phyloP scores from a whole-genome alignment of 2,797 vertebrate species.

The Merluccius polli region DNA sequence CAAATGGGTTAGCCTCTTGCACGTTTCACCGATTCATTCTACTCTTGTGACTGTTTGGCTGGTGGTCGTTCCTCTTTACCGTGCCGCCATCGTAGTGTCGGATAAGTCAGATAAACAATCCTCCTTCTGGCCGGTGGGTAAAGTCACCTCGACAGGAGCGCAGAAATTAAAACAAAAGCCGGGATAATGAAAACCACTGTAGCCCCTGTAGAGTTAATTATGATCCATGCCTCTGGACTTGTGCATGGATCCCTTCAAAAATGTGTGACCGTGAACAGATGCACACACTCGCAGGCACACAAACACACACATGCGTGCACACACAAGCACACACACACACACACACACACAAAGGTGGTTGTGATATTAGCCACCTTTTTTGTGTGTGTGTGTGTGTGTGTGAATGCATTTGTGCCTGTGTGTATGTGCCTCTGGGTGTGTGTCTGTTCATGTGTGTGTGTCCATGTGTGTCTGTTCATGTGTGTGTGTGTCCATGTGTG shows the following conservation, averaged over 20 bases:
- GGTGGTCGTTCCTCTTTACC: neutral
- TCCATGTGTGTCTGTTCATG: neutral
- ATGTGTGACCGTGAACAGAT: slow-evolving; percentile 4
- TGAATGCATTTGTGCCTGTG: no score
- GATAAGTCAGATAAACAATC: neutral
- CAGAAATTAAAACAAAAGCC: neutral
- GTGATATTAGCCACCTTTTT: no score
- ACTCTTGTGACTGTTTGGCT: no score
- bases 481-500: no score
- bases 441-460: neutral
- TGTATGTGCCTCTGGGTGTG: neutral
- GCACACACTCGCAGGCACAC: slow-evolving; percentile 6
- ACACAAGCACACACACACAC: neutral
- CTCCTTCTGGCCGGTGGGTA: neutral
- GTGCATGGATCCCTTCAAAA: slow-evolving; percentile 9
- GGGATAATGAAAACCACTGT: slow-evolving; percentile 29
- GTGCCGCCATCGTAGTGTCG: no score
- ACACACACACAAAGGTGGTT: no score
- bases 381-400: no score
- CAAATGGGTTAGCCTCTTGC: neutral
- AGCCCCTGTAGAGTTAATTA: slow-evolving; percentile 29
- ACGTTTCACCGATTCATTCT: no score
- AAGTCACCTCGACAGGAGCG: neutral
- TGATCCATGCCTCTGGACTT: neutral
- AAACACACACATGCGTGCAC: neutral